Percentiles rank a stretch among this genome's conserved stretches.
Conservation (phyloP, 2,797 vertebrate species). For the Sylvia borin region DNA sequence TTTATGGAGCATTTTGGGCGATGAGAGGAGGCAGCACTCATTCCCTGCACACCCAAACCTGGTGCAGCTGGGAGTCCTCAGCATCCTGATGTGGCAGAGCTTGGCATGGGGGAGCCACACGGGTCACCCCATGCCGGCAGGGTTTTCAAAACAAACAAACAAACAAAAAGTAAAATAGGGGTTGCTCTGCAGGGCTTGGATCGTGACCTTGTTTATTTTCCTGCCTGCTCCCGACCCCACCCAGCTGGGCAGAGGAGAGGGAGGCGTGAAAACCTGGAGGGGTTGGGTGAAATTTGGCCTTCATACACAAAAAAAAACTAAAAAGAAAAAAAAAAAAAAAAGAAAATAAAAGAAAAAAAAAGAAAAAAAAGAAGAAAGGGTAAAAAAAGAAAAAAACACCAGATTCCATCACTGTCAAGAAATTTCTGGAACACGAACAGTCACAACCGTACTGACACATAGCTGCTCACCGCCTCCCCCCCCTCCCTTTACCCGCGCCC, state of each 20-base stretch:
- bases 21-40: fast-evolving
- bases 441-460: neutral
- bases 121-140: fast-evolving
- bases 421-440: slow-evolving; percentile 70
- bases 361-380: neutral
- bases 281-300: neutral
- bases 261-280: neutral
- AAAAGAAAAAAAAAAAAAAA: fast-evolving
- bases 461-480: neutral
- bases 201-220: neutral
- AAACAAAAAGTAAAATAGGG: neutral
- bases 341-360: fast-evolving
- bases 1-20: neutral
- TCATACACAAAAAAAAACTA: fast-evolving
- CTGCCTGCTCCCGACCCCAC: neutral
- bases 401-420: slow-evolving; percentile 51
- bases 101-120: fast-evolving
- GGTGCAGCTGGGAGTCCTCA: neutral
- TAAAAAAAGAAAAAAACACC: neutral
- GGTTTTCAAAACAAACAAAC: neutral
- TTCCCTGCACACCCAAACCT: neutral
- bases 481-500: neutral
- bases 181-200: neutral
- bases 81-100: neutral
- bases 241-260: neutral